These are phyloP conservation scores for Ophiothrix spiculata DNA, from an alignment of 35 echinoderm and acorn worm species.

Conservation along the genomic window DNA sequence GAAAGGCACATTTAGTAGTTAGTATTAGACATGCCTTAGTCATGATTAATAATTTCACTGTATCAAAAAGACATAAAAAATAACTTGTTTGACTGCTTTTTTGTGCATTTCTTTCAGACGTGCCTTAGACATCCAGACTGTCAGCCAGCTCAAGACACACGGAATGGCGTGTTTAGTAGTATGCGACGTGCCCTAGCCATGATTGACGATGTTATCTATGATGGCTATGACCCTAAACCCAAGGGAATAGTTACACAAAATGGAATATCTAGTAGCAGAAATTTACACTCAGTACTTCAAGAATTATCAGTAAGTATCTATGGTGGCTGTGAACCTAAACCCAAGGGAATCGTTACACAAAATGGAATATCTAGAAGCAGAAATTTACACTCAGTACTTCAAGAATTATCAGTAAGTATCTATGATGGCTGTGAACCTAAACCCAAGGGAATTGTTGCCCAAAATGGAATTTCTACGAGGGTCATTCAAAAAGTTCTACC, in stretches of 20 bases:
- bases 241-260: not conserved
- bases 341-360: not conserved
- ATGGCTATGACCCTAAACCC: conserved; percentile 7
- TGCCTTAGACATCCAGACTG: conserved; percentile 97
- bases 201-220: conserved; percentile 65
- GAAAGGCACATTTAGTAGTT: not conserved
- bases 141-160: conserved; percentile 60
- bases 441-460: not conserved
- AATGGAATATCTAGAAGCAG: conserved; percentile 12
- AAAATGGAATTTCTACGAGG: no score
- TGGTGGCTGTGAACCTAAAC: conserved; percentile 18
- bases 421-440: conserved; percentile 25
- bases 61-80: no score
- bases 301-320: conserved; percentile 77
- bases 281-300: conserved; percentile 68
- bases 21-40: no score
- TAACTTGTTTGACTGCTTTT: no score
- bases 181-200: conserved; percentile 76
- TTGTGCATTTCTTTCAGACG: conserved; percentile 49
- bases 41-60: no score
- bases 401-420: conserved; percentile 80
- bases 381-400: conserved; percentile 66
- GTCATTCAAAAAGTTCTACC: no score
- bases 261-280: conserved; percentile 24
- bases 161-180: conserved; percentile 69